Evolutionary conservation across 2,113 vertebrate species (phyloP).

Genomic region (Hyperoodon ampullatus): DNA sequence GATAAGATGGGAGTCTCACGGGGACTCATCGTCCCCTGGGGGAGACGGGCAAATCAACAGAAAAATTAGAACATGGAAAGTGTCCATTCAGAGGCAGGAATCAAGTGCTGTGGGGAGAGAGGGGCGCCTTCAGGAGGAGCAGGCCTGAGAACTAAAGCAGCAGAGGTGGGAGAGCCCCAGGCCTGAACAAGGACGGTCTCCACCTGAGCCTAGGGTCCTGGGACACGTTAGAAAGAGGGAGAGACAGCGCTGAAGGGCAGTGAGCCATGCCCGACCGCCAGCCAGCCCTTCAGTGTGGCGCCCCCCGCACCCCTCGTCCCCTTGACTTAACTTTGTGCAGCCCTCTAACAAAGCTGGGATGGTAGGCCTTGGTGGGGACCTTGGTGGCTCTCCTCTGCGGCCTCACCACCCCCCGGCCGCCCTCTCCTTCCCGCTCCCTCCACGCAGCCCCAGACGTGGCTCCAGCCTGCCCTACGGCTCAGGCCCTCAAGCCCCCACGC

Average conservation of each 20-base stretch:
- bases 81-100: background rate
- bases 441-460: accelerated
- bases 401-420: background rate
- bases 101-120: background rate
- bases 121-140: background rate
- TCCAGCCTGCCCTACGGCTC: background rate
- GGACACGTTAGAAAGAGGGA: background rate
- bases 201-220: background rate
- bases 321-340: background rate
- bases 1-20: background rate
- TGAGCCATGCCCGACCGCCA: accelerated
- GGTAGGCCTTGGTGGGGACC: background rate
- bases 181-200: background rate
- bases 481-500: background rate
- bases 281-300: background rate
- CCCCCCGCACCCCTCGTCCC: background rate
- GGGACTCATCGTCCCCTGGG: background rate
- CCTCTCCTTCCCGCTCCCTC: background rate
- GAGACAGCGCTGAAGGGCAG: background rate
- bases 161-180: background rate
- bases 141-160: background rate
- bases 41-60: background rate
- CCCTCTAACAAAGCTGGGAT: background rate
- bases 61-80: background rate
- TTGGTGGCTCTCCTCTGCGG: background rate